Percentiles rank a stretch among this genome's conserved stretches.
Conservation (phyloP, 2,797 vertebrate species). For the Adrianichthys oophorus region DNA sequence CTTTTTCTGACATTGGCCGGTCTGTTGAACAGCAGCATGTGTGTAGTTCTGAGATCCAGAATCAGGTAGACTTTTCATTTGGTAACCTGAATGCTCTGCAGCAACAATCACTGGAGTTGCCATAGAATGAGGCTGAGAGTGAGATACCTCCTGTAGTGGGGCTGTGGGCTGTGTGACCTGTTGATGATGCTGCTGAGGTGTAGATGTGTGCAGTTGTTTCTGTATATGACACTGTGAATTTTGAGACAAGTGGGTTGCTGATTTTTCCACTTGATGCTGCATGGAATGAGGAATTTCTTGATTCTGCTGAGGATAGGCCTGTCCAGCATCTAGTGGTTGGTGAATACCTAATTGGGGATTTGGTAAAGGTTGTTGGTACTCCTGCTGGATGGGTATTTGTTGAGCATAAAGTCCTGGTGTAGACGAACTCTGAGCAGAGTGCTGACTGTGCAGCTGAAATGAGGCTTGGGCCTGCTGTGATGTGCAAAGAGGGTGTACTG, state of each 20-base stretch:
- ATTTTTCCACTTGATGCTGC: constrained; percentile 48
- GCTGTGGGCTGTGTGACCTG: constrained; percentile 17
- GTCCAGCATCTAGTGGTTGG: constrained; percentile 41
- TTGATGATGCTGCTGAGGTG: constrained; percentile 50
- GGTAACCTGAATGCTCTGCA: constrained; percentile 49
- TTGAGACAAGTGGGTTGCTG: constrained; percentile 30
- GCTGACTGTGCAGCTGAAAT: constrained; percentile 48
- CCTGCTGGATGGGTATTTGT: constrained; percentile 56
- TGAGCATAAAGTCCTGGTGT: constrained; percentile 66
- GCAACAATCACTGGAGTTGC: constrained; percentile 13
- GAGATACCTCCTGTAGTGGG: constrained; percentile 43
- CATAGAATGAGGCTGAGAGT: constrained; percentile 35
- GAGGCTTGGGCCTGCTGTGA: constrained; percentile 47
- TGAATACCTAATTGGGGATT: constrained; percentile 44
- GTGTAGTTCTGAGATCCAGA: constrained; percentile 50
- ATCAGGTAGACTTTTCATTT: constrained; percentile 31
- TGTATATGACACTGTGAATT: constrained; percentile 43
- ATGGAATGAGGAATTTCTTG: constrained; percentile 44
- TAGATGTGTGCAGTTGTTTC: constrained; percentile 34
- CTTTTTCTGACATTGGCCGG: constrained; percentile 43
- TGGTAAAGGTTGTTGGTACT: constrained; percentile 48
- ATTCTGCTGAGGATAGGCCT: constrained; percentile 41
- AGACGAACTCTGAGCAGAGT: constrained; percentile 46
- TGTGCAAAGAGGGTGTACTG: constrained; percentile 45
- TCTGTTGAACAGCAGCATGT: constrained; percentile 64